These are phyloP conservation scores for Macrotis lagotis DNA, from an alignment of 2,113 vertebrate species.

Conservation along the genomic window DNA sequence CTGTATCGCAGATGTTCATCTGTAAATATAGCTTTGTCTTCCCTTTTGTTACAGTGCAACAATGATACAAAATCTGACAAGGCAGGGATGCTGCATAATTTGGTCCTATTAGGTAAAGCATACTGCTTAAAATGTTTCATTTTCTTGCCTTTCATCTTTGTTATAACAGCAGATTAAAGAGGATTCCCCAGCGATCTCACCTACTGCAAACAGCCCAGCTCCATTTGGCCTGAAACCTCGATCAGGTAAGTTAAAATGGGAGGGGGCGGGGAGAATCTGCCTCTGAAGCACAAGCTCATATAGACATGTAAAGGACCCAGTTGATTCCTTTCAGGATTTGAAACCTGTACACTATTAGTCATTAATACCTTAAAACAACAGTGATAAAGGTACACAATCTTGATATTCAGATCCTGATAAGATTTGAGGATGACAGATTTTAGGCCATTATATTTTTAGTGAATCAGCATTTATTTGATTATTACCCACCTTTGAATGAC, in stretches of 20 bases:
- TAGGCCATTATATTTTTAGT: background rate
- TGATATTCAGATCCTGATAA: background rate
- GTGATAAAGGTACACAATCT: background rate
- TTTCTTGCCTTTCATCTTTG: conserved; percentile 47
- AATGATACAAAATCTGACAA: background rate
- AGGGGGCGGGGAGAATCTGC: background rate
- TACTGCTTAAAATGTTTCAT: background rate
- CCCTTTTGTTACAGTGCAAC: background rate
- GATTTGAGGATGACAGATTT: background rate
- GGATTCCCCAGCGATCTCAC: conserved; percentile 80
- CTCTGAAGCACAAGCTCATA: background rate
- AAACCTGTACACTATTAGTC: fast-evolving
- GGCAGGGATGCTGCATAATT: background rate
- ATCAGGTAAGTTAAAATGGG: conserved; percentile 88
- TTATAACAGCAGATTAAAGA: conserved; percentile 85
- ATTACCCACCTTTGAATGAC: conserved; percentile 12
- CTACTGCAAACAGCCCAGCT: conserved; percentile 79
- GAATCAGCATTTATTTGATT: background rate
- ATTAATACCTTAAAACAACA: background rate
- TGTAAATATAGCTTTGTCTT: background rate
- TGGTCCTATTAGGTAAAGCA: background rate
- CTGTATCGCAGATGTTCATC: background rate
- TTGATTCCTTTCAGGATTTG: conserved; percentile 14
- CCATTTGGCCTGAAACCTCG: conserved; percentile 95
- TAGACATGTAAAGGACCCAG: background rate